Evolutionary conservation across 1,140 invertebrate genomes (phyloP), one percentile per base, ranked within the genome.

Genomic region (Drosophila sproati): DNA sequence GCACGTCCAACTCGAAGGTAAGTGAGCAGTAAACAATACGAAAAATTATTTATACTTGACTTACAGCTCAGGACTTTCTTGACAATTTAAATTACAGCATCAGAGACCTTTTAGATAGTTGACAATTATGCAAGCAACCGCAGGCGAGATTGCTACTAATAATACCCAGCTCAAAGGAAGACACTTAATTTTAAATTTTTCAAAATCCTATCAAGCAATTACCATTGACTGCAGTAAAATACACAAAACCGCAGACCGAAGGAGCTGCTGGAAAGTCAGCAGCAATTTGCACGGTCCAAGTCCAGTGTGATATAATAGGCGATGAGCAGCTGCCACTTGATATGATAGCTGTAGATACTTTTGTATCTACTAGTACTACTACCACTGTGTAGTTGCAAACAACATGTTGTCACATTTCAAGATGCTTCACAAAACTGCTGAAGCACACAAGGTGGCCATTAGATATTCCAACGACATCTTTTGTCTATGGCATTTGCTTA

Each of bases 101-200:
- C 51, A 39, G 43, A 5, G 43, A 20, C 7, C 8, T 35, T 5
- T 52, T 35, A n/a, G 51, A 20, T 10, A 31, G n/a, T 39, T 67
- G 39, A 66, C 79, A 82, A 88, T 88, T 87, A 82, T 88, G 83
- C 83, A 68, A 47, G 47, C 48, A 79, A 86, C 82, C 82, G 68
- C 82, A 87, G 67, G 64, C 50, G 28, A 45, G 31, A 8, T 41
- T 28, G 34, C 56, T 4, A 31, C 43, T n/a, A 12, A 28, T 8
- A 50, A 41, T 20, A 35, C 56, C 32, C 32, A 62, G 60, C 79
- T 87, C 75, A 79, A 87, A 82, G 83, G 79, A 66, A 66, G 52
- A 50, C 72, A 87, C 82, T 88, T 82, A 87, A 79, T 88, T 79
- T 87, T 80, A 82, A 87, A 87, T 88, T 87, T 74, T 87, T 88